Conservation (phyloP, 1,140 invertebrate genomes). For the Drosophila lini region DNA sequence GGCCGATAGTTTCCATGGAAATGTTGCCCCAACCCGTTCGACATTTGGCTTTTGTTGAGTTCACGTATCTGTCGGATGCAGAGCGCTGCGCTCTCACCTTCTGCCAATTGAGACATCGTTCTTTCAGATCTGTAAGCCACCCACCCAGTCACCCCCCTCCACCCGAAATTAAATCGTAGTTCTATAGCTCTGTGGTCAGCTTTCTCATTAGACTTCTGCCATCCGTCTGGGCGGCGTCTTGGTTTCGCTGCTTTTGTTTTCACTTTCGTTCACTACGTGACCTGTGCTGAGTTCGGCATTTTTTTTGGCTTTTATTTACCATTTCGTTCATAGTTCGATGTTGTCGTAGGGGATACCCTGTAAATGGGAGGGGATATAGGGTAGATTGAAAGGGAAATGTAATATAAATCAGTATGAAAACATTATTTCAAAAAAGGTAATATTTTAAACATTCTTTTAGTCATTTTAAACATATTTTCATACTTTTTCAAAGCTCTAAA, state of each 20-base stretch:
- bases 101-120: conserved; percentile 58
- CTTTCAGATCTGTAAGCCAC: conserved; percentile 31
- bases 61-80: conserved; percentile 70
- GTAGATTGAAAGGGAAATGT: neutral
- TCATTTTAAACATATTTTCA: too few species aligned
- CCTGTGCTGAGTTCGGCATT: conserved; percentile 41
- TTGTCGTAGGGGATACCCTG: conserved; percentile 20
- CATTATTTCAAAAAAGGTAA: neutral
- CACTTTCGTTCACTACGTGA: conserved; percentile 73
- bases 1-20: conserved; percentile 70
- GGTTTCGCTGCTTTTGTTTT: conserved; percentile 41
- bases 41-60: conserved; percentile 72
- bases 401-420: neutral
- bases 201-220: conserved; percentile 64
- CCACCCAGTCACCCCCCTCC: neutral
- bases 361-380: neutral
- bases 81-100: conserved; percentile 54
- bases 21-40: conserved; percentile 58
- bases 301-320: conserved; percentile 33
- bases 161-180: conserved; percentile 34
- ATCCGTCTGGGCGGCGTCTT: conserved; percentile 30
- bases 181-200: conserved; percentile 59
- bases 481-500: fast-evolving
- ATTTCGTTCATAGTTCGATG: conserved; percentile 15
- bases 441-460: neutral